Evolutionary conservation across 2,888 invertebrate genomes (phyloP).

Genomic region (Rhamnusium bicolor): DNA sequence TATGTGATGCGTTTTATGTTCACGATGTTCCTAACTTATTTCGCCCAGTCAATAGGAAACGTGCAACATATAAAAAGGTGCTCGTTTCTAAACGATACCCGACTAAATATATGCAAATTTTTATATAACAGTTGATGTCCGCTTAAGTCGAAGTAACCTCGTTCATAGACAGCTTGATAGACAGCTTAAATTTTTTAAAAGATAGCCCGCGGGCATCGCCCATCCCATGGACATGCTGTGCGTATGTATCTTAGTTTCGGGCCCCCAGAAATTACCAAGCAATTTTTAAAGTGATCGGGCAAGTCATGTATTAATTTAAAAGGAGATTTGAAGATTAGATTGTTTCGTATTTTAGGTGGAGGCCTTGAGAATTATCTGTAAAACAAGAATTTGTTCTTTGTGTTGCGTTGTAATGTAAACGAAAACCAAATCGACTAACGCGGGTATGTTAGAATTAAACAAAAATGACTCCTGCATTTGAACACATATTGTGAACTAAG

Average conservation of each 20-base stretch:
- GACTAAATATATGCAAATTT: slow-evolving; percentile 28
- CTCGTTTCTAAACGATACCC: neutral
- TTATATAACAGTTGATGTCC: slow-evolving; percentile 23
- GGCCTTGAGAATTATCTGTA: slow-evolving; percentile 24
- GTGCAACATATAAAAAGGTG: neutral
- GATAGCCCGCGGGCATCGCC: slow-evolving; percentile 37
- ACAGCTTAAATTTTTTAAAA: slow-evolving; percentile 52
- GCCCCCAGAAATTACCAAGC: slow-evolving; percentile 46
- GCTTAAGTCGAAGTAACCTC: slow-evolving; percentile 41
- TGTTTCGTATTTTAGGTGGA: slow-evolving; percentile 39
- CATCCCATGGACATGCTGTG: slow-evolving; percentile 43
- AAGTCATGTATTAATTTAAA: slow-evolving; percentile 50
- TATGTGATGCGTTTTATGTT: no score
- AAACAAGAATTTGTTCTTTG: slow-evolving; percentile 11
- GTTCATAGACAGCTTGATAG: slow-evolving; percentile 56
- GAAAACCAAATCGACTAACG: no score
- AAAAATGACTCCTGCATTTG: no score
- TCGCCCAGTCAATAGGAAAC: neutral
- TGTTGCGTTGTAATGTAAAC: neutral
- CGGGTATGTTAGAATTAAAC: no score
- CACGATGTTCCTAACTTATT: neutral
- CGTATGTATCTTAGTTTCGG: slow-evolving; percentile 23
- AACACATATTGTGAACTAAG: no score
- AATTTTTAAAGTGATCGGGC: slow-evolving; percentile 50
- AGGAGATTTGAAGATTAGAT: slow-evolving; percentile 52